phyloP scores from a whole-genome alignment of 2,113 vertebrate genomes.

The Chaetorhynchus papuensis region DNA sequence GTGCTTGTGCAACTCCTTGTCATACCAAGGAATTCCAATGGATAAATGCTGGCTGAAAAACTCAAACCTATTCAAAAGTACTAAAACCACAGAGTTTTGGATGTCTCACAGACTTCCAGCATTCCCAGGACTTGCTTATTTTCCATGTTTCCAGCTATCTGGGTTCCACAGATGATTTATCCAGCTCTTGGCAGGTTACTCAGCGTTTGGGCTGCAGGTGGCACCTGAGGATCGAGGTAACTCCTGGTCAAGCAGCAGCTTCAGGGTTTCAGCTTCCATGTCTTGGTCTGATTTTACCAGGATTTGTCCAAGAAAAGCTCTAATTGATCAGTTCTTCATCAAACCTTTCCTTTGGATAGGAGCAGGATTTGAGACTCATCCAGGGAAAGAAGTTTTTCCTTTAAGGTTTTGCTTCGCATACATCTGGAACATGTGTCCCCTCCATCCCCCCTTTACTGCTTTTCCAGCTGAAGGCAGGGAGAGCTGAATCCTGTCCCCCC shows the following conservation, averaged over 20 bases:
- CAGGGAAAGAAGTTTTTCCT: not conserved
- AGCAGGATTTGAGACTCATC: not conserved
- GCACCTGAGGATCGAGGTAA: not conserved
- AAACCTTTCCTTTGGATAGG: not conserved
- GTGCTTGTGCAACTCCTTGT: not conserved
- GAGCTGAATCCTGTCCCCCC: too few relatives aligned
- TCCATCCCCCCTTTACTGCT: not conserved
- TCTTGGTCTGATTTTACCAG: not conserved
- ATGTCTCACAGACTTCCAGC: not conserved
- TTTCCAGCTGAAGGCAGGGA: not conserved
- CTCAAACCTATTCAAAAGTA: not conserved
- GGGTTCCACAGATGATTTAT: not conserved
- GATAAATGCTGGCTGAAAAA: not conserved
- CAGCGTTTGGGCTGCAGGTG: not conserved
- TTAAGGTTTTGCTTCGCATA: not conserved
- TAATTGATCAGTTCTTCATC: not conserved
- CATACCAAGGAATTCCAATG: not conserved
- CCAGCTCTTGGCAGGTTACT: not conserved
- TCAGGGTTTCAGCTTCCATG: not conserved
- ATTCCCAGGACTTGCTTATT: not conserved
- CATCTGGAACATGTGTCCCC: fast-evolving
- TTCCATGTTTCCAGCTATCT: not conserved
- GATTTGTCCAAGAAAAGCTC: not conserved
- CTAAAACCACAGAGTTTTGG: not conserved
- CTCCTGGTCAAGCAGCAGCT: not conserved